Base-by-base conservation (phyloP, 2,888 invertebrate genomes). In the Ormia ochracea region DNA sequence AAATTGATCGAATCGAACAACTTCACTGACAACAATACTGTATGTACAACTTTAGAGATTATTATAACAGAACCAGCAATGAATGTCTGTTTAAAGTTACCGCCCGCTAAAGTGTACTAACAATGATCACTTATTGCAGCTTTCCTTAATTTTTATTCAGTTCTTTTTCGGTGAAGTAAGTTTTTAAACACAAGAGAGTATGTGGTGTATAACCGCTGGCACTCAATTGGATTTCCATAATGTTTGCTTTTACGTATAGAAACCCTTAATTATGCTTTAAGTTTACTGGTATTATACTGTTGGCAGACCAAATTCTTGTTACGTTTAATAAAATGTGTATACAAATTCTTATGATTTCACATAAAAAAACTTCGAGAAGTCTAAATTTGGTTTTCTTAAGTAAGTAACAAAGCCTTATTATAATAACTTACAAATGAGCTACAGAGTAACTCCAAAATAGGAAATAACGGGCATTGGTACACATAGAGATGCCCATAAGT, bases 31-130 rank as follows among this genome's bases (percentile, higher is more conserved):
- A 63, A 63, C 52, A 6, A 38, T 36, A 45, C 12, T 21, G 21
- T 23, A 45, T 45, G 21, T 45, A 21, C 21, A 45, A 45, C 45
- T n/a, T 4, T 12, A 23, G 5, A 21, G 45, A 45, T 23, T 38
- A 50, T 21, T 66, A n/a, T 26, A 31, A 69, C 33, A 1, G 31
- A 52, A 2, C 9, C 28, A 52, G 21, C 50, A 68, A 54, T 6
- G 21, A 68, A 43, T n/a, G 43, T 43, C 54, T 43, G 68, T 45
- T 19, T 56, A 23, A 43, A 68, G 68, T 45, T 26, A 59, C 38
- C 59, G 59, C 59, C 50, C 50, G 59, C 38, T 52, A 41, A 70
- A 59, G 33, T 70, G 6, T 33, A 54, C 61, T 58, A 61, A 61
- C 70, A 41, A 61, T 41, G 52, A 31, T 1, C 70, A 28, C 31